phyloP scores from a whole-genome alignment of 2,888 invertebrate species.

The Amphipyra berbera region DNA sequence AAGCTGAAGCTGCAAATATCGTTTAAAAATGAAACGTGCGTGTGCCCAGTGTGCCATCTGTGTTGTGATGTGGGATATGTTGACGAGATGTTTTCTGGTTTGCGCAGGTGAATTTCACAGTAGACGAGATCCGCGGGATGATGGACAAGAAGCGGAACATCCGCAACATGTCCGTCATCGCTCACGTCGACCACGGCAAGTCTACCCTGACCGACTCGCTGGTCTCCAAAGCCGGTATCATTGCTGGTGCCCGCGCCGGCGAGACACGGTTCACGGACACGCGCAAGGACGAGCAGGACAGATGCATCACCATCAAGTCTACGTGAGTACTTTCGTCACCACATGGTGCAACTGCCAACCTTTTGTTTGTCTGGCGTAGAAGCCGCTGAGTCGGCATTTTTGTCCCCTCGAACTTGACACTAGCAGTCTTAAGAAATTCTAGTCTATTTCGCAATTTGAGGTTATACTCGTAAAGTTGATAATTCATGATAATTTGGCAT shows the following conservation, averaged over 20 bases:
- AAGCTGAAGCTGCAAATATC: slow-evolving; percentile 16
- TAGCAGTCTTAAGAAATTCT: slow-evolving; percentile 2
- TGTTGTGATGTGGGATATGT: slow-evolving; percentile 75
- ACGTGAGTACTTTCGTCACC: slow-evolving; percentile 93
- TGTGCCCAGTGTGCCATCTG: slow-evolving; percentile 74
- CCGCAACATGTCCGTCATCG: slow-evolving; percentile 99
- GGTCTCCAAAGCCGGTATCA: slow-evolving; percentile 99
- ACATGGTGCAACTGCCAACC: slow-evolving; percentile 68
- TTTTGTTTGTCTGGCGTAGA: slow-evolving; percentile 38
- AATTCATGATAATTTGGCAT: background rate
- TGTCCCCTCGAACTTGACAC: slow-evolving; percentile 58
- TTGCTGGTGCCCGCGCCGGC: slow-evolving; percentile 99
- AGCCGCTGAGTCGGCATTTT: slow-evolving; percentile 22
- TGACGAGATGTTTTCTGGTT: slow-evolving; percentile 78
- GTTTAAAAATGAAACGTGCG: slow-evolving; percentile 75
- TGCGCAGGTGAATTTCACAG: slow-evolving; percentile 99
- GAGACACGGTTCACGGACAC: slow-evolving; percentile 99
- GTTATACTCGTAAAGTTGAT: slow-evolving; percentile 11
- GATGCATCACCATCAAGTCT: slow-evolving; percentile 99
- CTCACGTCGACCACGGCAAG: slow-evolving; percentile 99
- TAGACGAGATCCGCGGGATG: slow-evolving; percentile 99
- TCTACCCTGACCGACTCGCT: slow-evolving; percentile 99
- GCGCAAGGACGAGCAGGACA: slow-evolving; percentile 99
- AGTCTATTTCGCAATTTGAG: slow-evolving; percentile 17
- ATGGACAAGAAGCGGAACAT: slow-evolving; percentile 99